Evolutionary conservation across 2,797 vertebrate species (phyloP).

Genomic region (Sphenodon punctatus): DNA sequence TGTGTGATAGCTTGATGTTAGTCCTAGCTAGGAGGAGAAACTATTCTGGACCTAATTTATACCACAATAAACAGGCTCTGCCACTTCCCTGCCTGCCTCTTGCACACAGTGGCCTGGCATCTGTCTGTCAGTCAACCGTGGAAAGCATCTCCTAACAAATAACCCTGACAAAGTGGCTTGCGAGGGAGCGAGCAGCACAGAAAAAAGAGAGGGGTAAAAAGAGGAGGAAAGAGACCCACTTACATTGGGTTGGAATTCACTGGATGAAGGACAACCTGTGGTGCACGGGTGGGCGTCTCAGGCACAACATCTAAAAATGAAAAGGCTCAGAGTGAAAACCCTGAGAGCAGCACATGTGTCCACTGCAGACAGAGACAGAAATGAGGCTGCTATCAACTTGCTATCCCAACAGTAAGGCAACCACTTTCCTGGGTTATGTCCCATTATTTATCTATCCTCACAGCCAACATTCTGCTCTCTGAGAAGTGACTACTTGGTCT

Average conservation of each 20-base stretch:
- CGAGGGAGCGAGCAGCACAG: neutral
- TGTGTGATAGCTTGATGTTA: too few species aligned
- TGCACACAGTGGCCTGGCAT: neutral
- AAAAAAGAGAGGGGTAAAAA: neutral
- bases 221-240: slow-evolving; percentile 62
- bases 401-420: neutral
- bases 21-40: too few species aligned
- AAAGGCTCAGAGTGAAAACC: slow-evolving; percentile 1
- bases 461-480: too few species aligned
- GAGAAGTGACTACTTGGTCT: too few species aligned
- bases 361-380: neutral
- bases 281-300: slow-evolving; percentile 90
- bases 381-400: neutral
- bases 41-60: too few species aligned
- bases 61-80: neutral
- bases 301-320: slow-evolving; percentile 88
- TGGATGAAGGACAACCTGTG: slow-evolving; percentile 95
- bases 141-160: neutral
- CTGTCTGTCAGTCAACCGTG: neutral
- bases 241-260: slow-evolving; percentile 93
- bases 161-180: too few species aligned
- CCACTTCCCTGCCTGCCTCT: neutral
- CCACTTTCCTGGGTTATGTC: neutral
- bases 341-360: neutral
- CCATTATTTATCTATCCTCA: too few species aligned